Evolutionary conservation across 2,888 invertebrate species (phyloP), one percentile per base, ranked within the genome.

Genomic region (Alloscopus bannaensis): DNA sequence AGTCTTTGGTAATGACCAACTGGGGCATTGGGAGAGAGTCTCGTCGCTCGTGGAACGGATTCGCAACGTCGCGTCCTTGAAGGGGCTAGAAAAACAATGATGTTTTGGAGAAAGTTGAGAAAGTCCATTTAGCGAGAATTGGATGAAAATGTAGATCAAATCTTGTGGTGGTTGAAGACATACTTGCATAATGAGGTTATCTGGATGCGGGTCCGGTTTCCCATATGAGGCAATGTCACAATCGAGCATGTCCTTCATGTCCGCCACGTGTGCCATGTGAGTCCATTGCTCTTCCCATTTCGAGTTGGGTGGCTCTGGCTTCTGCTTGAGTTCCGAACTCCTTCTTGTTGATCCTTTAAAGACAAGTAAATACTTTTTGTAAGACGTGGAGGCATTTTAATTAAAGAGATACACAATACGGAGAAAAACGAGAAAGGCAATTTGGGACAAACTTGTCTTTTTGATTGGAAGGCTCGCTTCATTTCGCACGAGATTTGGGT

Each of bases 261-360:
- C 26, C 20, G 64, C 55, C 11, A 77, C 47, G 13, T 47, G 50
- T 29, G 62, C 52, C 4, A 69, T 29, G 3, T 52, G 55, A 18
- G 60, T 29, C 77, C 77, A 77, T 22, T 64, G 31, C 20, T 62
- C 55, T 13, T 77, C 77, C 70, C 70, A 77, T 8, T 77, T 77
- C 47, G 62, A 77, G 42, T 60, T 55, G 16, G 20, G 47, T 31
- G 6, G 50, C 2, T n/a, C n/a, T n/a, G n/a, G n/a, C n/a, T n/a
- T n/a, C n/a, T n/a, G n/a, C n/a, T n/a, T n/a, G n/a, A n/a, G n/a
- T n/a, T n/a, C n/a, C n/a, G n/a, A n/a, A n/a, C n/a, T n/a, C n/a
- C n/a, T n/a, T n/a, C n/a, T n/a, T n/a, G n/a, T n/a, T n/a, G n/a
- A n/a, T n/a, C n/a, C n/a, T n/a, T n/a, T n/a, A n/a, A n/a, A n/a